A percentile compares a stretch with the other conserved stretches of the same genome.
Evolutionary conservation across 2,797 vertebrate species (phyloP).

Genomic region (Sebastes goodei): DNA sequence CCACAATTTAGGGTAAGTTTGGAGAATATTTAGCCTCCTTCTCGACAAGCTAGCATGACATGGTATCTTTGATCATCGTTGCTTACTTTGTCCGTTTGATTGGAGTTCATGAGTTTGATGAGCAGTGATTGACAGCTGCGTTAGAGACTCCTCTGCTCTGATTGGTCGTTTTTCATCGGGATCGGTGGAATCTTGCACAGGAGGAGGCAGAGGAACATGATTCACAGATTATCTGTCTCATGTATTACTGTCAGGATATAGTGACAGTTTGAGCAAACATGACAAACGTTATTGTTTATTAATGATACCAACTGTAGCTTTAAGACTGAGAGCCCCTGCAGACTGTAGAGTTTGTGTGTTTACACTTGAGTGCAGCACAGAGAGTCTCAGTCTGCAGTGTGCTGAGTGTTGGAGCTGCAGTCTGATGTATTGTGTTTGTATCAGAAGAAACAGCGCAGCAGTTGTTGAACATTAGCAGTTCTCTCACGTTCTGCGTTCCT

Average conservation of each 20-base stretch:
- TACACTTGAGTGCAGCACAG: background rate
- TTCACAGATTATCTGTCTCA: too few relatives aligned
- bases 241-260: too few relatives aligned
- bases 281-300: background rate
- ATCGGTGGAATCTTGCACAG: too few relatives aligned
- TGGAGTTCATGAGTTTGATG: background rate
- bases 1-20: too few relatives aligned
- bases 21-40: too few relatives aligned
- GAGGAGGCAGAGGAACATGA: too few relatives aligned
- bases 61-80: too few relatives aligned
- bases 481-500: background rate
- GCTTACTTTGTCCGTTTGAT: background rate
- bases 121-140: background rate
- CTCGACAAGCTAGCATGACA: too few relatives aligned
- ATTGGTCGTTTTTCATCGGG: background rate
- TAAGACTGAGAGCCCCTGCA: background rate
- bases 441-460: background rate
- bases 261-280: too few relatives aligned
- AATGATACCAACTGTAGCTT: background rate
- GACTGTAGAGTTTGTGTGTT: background rate
- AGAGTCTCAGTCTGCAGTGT: background rate
- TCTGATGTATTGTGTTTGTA: background rate
- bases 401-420: background rate
- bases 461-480: constrained; percentile 5
- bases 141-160: background rate